Percentiles rank a stretch among this genome's conserved stretches.
These are phyloP conservation scores for Syngnathus scovelli DNA, from an alignment of 2,113 vertebrate genomes.

Conservation along the genomic window DNA sequence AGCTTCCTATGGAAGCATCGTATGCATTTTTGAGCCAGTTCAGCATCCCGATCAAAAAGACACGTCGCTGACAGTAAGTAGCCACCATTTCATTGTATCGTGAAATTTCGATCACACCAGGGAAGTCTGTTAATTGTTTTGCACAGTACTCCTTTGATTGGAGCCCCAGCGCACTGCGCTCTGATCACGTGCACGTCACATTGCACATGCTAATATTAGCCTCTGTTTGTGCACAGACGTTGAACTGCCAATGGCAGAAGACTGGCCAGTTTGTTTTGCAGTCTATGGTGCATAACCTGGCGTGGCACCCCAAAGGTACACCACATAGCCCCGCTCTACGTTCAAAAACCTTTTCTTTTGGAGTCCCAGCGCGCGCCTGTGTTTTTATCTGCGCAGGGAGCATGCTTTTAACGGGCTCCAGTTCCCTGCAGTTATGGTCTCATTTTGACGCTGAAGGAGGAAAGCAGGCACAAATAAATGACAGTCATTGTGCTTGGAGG, in stretches of 20 bases:
- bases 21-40: slow-evolving; percentile 92
- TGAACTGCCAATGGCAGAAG: slow-evolving; percentile 91
- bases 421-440: slow-evolving; percentile 87
- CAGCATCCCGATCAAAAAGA: slow-evolving; percentile 73
- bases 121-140: neutral
- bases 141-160: slow-evolving; percentile 5
- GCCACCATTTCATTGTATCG: neutral
- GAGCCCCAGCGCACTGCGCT: neutral
- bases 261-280: slow-evolving; percentile 86
- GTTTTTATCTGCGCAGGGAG: slow-evolving; percentile 68
- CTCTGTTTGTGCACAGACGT: slow-evolving; percentile 63
- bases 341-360: too few relatives aligned
- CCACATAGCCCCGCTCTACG: too few relatives aligned
- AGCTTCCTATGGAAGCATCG: slow-evolving; percentile 88
- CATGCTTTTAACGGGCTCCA: slow-evolving; percentile 85
- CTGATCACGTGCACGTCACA: slow-evolving; percentile 33
- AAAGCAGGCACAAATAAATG: slow-evolving; percentile 31
- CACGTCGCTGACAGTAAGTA: slow-evolving; percentile 74
- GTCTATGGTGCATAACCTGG: slow-evolving; percentile 81
- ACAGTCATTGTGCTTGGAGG: slow-evolving; percentile 73
- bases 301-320: slow-evolving; percentile 91
- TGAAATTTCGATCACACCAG: neutral
- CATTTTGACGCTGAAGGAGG: slow-evolving; percentile 59
- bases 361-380: neutral
- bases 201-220: slow-evolving; percentile 1